Evolutionary conservation across 2,113 vertebrate species (phyloP), one percentile per base, ranked within the genome.

Genomic region (Lagopus muta): DNA sequence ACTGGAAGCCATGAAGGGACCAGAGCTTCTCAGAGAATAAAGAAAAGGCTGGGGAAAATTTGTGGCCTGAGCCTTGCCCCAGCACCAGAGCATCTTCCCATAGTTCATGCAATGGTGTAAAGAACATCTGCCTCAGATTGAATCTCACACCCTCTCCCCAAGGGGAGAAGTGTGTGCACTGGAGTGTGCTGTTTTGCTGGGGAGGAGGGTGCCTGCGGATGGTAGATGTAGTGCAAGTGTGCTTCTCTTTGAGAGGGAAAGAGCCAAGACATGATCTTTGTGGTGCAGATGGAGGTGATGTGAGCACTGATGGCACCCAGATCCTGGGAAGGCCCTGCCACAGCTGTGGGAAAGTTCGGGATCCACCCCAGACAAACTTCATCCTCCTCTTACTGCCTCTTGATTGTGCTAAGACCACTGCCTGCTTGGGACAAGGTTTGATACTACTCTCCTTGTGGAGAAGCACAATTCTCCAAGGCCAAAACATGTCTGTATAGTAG

Each of bases 101-200:
- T 30, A 65, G 72, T 30, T 92, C 45, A 74, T 0, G 1, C 43
- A 86, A 73, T 30, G 64, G 70, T 2, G 48, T 58, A 88, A 90
- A 57, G 34, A 93, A 90, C 86, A 84, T 78, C 88, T 93, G 83
- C 25, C 7, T 0, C 62, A 64, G 60, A 34, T 52, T 93, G 14
- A 11, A 64, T 61, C 93, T 81, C 83, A 92, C 3, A 0, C 52
- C 86, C 80, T 92, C 69, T 93, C 73, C 90, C 88, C 80, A n/a
- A 78, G 61, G 90, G 73, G 13, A 83, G 65, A 94, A 86, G 73
- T 57, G 47, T 69, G 92, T 93, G 90, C 88, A 45, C 76, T 84
- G 88, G 86, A 82, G 76, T 40, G 83, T 94, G 88, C 20, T 88
- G 88, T 86, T 93, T 81, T 67, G 42, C 76, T 92, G 86, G 61